phyloP scores from a whole-genome alignment of 1,140 invertebrate species.

The Papilio glaucus region DNA sequence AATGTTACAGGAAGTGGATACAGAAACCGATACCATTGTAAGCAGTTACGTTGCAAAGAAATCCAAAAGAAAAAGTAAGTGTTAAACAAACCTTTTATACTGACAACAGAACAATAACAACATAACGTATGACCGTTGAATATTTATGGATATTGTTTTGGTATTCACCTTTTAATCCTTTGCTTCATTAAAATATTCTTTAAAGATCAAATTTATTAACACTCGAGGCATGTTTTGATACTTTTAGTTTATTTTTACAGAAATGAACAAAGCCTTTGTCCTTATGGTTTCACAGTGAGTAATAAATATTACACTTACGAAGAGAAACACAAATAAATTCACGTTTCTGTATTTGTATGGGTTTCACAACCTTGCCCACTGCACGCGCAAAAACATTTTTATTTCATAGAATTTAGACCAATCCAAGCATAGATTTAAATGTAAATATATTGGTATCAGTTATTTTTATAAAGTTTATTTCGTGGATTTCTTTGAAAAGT shows the following conservation, averaged over 20 bases:
- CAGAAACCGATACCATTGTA: constrained; percentile 25
- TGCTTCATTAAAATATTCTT: background rate
- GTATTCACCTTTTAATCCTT: constrained; percentile 13
- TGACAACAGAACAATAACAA: background rate
- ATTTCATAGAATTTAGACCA: too few relatives aligned
- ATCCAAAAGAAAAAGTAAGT: constrained; percentile 31
- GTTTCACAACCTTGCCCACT: too few relatives aligned
- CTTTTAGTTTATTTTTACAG: background rate
- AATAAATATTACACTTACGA: background rate
- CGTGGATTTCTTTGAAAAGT: too few relatives aligned
- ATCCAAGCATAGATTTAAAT: too few relatives aligned
- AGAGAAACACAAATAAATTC: background rate
- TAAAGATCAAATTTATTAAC: constrained; percentile 8
- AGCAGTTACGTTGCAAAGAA: constrained; percentile 9
- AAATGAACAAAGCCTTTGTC: constrained; percentile 12
- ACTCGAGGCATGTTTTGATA: background rate
- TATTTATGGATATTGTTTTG: constrained; percentile 1
- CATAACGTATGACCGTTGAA: background rate
- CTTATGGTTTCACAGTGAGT: background rate
- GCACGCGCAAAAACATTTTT: too few relatives aligned
- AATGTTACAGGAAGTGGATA: constrained; percentile 17
- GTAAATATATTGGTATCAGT: too few relatives aligned
- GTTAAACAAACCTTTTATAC: background rate
- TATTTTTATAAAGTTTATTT: too few relatives aligned
- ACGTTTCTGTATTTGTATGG: background rate